These are phyloP conservation scores for Plebejus melissa DNA, from an alignment of 2,888 invertebrate species.

Conservation along the genomic window DNA sequence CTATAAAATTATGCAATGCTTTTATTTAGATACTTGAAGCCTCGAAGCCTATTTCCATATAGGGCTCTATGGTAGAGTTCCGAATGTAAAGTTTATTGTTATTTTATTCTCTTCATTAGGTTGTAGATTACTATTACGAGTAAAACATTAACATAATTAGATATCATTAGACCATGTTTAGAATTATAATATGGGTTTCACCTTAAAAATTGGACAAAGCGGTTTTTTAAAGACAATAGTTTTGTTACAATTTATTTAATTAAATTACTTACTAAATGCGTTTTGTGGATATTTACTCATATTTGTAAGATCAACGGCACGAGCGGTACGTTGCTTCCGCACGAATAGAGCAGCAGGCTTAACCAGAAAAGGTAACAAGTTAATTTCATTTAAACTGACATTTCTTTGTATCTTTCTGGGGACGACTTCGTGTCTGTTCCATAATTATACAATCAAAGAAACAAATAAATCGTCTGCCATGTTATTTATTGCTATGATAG, in stretches of 20 bases:
- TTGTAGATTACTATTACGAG: slow-evolving; percentile 1
- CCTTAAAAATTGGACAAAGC: neutral
- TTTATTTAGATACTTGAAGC: no score
- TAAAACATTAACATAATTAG: slow-evolving; percentile 15
- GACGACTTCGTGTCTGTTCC: neutral
- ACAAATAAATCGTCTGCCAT: neutral
- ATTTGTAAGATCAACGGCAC: no score
- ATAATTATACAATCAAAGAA: slow-evolving; percentile 1
- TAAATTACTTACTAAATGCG: no score
- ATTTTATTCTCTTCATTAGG: slow-evolving; percentile 22
- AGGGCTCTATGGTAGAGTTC: neutral
- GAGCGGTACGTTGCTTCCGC: neutral
- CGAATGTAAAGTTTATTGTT: slow-evolving; percentile 25
- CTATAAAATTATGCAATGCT: no score
- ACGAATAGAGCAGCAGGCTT: neutral
- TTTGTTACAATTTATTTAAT: neutral
- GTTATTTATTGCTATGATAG: slow-evolving; percentile 46
- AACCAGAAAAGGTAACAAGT: neutral
- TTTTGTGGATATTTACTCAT: no score
- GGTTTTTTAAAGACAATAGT: neutral
- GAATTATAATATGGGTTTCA: neutral
- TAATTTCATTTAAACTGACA: neutral
- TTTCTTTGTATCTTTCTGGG: neutral
- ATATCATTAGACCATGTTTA: slow-evolving; percentile 19
- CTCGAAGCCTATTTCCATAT: neutral